phyloP scores from a whole-genome alignment of 2,797 vertebrate genomes.

The Crenichthys baileyi region DNA sequence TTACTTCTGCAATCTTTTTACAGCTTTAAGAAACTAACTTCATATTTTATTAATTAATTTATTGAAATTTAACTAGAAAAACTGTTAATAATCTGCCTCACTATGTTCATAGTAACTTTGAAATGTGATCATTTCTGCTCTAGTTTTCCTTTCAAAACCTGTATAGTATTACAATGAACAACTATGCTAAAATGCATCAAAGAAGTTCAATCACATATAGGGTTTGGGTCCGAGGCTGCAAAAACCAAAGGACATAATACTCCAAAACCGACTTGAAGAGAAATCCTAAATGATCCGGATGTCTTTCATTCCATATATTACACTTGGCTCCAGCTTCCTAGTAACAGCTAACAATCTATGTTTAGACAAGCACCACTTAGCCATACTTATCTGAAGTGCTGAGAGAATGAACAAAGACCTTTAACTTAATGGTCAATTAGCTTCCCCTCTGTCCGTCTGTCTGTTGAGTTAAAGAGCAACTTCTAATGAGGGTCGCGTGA shows the following conservation, averaged over 20 bases:
- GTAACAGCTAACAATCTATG: constrained; percentile 74
- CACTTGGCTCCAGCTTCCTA: constrained; percentile 47
- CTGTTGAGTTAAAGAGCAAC: constrained; percentile 28
- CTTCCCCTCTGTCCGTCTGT: constrained; percentile 52
- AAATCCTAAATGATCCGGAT: neutral
- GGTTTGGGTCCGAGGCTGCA: neutral
- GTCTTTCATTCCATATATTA: constrained; percentile 33
- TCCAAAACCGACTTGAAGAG: neutral
- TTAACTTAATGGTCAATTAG: constrained; percentile 71
- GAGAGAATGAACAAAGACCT: constrained; percentile 72
- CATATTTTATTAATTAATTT: too few relatives aligned
- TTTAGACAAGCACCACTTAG: constrained; percentile 72
- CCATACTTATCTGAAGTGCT: constrained; percentile 70
- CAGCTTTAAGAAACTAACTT: too few relatives aligned
- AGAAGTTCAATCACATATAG: too few relatives aligned
- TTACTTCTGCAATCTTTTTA: too few relatives aligned
- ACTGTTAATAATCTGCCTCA: too few relatives aligned
- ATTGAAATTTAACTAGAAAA: too few relatives aligned
- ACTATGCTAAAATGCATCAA: neutral
- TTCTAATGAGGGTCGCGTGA: constrained; percentile 65
- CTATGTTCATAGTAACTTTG: neutral
- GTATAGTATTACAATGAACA: neutral
- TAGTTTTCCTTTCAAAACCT: neutral
- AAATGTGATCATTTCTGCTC: neutral
- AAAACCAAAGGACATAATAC: neutral